Percentiles rank a stretch among this genome's conserved stretches.
These are phyloP conservation scores for Macaria notata DNA, from an alignment of 2,888 invertebrate species.

Conservation along the genomic window DNA sequence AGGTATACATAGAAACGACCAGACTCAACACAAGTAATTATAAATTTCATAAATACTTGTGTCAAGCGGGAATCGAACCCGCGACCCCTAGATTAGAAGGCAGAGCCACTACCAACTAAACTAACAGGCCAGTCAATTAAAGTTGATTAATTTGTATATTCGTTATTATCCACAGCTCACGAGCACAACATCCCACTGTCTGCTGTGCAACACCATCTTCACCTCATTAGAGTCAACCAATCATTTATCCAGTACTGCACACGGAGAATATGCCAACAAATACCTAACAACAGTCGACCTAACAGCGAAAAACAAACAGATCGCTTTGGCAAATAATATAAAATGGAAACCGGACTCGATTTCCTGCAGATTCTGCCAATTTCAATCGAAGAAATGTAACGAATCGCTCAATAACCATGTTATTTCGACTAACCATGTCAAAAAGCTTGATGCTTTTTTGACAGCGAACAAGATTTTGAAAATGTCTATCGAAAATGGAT, in stretches of 20 bases:
- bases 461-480: not conserved
- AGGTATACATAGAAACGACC: too few relatives aligned
- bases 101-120: too few relatives aligned
- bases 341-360: not conserved
- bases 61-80: too few relatives aligned
- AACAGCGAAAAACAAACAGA: not conserved
- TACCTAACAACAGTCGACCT: not conserved
- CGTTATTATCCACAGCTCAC: not conserved
- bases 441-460: not conserved
- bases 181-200: not conserved
- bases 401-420: not conserved
- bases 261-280: not conserved
- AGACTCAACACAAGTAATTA: too few relatives aligned
- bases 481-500: not conserved
- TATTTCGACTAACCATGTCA: not conserved
- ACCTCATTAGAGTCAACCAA: not conserved
- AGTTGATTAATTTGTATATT: too few relatives aligned
- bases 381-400: not conserved
- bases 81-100: too few relatives aligned
- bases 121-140: too few relatives aligned
- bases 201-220: slow-evolving; percentile 1
- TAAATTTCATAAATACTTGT: too few relatives aligned
- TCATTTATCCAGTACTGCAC: not conserved
- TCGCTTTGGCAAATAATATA: not conserved
- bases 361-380: slow-evolving; percentile 1